Evolutionary conservation across 1,140 invertebrate genomes (phyloP), one percentile per base, ranked within the genome.

Genomic region (Bombus superbus): DNA sequence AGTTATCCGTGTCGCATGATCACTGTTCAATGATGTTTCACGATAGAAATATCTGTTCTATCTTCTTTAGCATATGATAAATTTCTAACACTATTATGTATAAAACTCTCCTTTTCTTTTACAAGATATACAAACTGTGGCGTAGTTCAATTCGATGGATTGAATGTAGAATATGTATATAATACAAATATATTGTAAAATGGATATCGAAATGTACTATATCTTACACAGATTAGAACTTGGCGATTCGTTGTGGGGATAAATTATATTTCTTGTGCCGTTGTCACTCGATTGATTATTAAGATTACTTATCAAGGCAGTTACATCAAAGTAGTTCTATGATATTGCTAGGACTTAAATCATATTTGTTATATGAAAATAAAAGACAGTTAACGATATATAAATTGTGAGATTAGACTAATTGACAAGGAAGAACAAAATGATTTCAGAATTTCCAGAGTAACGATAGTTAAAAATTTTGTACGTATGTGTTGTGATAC

Each of bases 1-100:
- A 9, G 57, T 85, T 72, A 71, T 62, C 42, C n/a, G 11, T 38
- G 53, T 59, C n/a, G 13, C 53, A 59, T 53, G 18, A 84, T 84
- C 75, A 38, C 64, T 59, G 64, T n/a, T 44, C 32, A 18, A 59
- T 69, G 35, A 80, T 44, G 38, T 62, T 47, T 44, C 18, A 9
- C 18, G 32, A 57, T 22, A 62, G 47, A 22, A 25, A 10, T 32
- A n/a, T 62, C 15, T 78, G 10, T 57, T 64, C 25, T 25, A 35
- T 25, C 25, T 47, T 53, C 9, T 13, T 9, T 9, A 3, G 2
- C 66, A 4, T 28, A 40, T 66, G 59, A 80, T 69, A 78, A 68
- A 53, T 42, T n/a, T 28, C 44, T 32, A 9, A 28, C 4, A 6
- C 13, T 40, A 9, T 22, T 15, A 13, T 42, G 44, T 32, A 57